phyloP scores from a whole-genome alignment of 2,113 vertebrate genomes.

The Mormyrus lacerda region DNA sequence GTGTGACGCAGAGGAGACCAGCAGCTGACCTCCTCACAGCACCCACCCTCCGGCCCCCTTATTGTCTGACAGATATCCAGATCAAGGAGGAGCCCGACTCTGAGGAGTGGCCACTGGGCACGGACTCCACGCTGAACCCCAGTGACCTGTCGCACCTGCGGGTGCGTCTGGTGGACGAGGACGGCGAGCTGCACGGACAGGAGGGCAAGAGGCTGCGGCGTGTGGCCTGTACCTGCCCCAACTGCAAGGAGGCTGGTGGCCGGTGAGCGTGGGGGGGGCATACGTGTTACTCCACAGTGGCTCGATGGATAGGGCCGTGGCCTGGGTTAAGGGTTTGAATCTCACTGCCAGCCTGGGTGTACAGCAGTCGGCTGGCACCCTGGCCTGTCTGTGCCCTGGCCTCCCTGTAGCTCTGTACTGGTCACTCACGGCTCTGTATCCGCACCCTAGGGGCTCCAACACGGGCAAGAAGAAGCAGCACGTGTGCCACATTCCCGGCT shows the following conservation, averaged over 20 bases:
- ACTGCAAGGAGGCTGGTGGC: conserved; percentile 97
- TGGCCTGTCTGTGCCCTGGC: neutral
- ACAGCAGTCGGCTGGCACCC: neutral
- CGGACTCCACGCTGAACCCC: conserved; percentile 90
- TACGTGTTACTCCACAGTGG: neutral
- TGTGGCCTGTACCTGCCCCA: conserved; percentile 95
- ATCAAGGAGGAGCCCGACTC: conserved; percentile 98
- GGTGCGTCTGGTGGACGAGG: conserved; percentile 85
- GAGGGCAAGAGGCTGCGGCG: conserved; percentile 92
- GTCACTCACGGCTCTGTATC: neutral
- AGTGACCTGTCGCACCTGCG: conserved; percentile 89
- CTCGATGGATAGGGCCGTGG: neutral
- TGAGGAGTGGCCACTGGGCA: conserved; percentile 89
- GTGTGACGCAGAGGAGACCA: neutral
- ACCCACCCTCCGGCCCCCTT: neutral
- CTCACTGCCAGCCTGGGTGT: neutral
- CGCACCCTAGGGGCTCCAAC: conserved; percentile 74
- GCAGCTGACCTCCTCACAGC: neutral
- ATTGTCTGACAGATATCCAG: conserved; percentile 71
- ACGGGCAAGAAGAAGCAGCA: conserved; percentile 98
- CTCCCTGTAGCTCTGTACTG: neutral
- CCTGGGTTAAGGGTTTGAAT: neutral
- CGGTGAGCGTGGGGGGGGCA: conserved; percentile 60
- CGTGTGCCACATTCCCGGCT: conserved; percentile 95
- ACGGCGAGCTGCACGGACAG: conserved; percentile 76